Conservation (phyloP, 2,888 invertebrate species). For the Agriopis marginaria region DNA sequence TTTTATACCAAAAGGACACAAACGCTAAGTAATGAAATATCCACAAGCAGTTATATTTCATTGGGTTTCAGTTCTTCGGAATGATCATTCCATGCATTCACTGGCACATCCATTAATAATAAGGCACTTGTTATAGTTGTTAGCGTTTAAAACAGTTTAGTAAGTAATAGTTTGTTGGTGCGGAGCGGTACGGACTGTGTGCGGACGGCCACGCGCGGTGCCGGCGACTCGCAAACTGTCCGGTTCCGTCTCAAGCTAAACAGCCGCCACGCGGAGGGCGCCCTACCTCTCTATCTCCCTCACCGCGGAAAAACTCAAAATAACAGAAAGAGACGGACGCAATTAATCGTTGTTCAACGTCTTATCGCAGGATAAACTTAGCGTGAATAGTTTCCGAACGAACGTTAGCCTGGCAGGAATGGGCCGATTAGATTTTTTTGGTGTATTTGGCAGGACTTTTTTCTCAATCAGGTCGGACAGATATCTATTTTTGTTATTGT, state of each 20-base stretch:
- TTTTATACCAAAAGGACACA: slow-evolving; percentile 84
- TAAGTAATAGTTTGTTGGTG: slow-evolving; percentile 72
- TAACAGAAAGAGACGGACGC: slow-evolving; percentile 67
- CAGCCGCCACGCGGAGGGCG: slow-evolving; percentile 80
- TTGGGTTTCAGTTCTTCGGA: slow-evolving; percentile 60
- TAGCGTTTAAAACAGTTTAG: slow-evolving; percentile 70
- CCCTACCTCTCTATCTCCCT: slow-evolving; percentile 81
- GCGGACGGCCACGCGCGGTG: slow-evolving; percentile 79
- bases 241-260: slow-evolving; percentile 76
- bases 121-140: slow-evolving; percentile 75
- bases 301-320: slow-evolving; percentile 60
- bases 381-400: slow-evolving; percentile 76
- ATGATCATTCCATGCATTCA: slow-evolving; percentile 77
- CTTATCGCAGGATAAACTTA: slow-evolving; percentile 84
- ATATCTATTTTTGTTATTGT: slow-evolving; percentile 74
- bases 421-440: slow-evolving; percentile 76
- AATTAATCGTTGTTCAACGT: slow-evolving; percentile 63
- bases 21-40: slow-evolving; percentile 63
- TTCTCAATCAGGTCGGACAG: slow-evolving; percentile 64
- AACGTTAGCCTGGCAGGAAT: slow-evolving; percentile 78
- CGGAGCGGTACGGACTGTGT: slow-evolving; percentile 78
- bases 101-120: slow-evolving; percentile 82
- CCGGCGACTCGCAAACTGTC: slow-evolving; percentile 86
- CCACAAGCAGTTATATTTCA: slow-evolving; percentile 73
- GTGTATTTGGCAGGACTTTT: slow-evolving; percentile 81